Percentiles rank a stretch among this genome's conserved stretches.
phyloP scores from a whole-genome alignment of 2,113 vertebrate species.

The Chelonoidis abingdonii region DNA sequence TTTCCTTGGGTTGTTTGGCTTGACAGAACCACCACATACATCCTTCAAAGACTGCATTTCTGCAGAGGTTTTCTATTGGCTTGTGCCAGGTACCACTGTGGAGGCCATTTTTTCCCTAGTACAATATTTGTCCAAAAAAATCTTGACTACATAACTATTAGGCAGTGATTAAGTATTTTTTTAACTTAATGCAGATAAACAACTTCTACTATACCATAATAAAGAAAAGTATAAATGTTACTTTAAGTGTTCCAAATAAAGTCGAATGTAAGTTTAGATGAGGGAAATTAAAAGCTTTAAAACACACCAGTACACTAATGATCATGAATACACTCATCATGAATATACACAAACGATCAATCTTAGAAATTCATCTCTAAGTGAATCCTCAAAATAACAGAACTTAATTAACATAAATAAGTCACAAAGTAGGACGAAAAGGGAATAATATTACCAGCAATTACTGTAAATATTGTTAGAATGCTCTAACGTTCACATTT shows the following conservation, averaged over 20 bases:
- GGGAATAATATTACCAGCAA: neutral
- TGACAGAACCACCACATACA: neutral
- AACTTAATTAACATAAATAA: neutral
- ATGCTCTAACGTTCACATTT: neutral
- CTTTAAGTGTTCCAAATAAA: neutral
- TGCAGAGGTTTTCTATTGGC: neutral
- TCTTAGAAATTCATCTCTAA: neutral
- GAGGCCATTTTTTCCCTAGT: neutral
- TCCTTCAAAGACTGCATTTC: neutral
- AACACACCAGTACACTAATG: neutral
- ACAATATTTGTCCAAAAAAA: neutral
- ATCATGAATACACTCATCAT: neutral
- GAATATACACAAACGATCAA: neutral
- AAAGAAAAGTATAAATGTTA: neutral
- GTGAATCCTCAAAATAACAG: neutral
- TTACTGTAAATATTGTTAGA: neutral
- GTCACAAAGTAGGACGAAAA: neutral
- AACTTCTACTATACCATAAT: neutral
- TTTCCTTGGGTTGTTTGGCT: neutral
- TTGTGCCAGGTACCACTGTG: neutral
- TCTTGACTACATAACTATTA: neutral
- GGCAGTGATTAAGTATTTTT: neutral
- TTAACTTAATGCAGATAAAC: neutral
- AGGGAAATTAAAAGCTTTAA: neutral
- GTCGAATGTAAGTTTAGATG: neutral